Percentiles rank a stretch among this genome's conserved stretches.
These are phyloP conservation scores for Rhagoletis pomonella DNA, from an alignment of 1,140 invertebrate species.

Conservation along the genomic window DNA sequence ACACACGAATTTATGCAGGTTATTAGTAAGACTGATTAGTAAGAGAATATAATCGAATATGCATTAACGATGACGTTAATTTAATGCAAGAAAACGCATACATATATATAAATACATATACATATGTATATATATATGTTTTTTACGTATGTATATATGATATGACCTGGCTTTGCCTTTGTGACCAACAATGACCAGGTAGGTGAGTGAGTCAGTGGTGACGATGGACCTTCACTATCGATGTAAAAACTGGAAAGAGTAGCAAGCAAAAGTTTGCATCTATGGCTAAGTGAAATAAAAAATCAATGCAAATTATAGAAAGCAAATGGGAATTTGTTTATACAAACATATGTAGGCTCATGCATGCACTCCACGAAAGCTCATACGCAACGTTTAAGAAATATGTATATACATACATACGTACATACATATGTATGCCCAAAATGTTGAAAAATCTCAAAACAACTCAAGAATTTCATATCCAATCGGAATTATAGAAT, in stretches of 20 bases:
- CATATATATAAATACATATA: background rate
- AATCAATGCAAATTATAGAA: background rate
- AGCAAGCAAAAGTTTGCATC: slow-evolving; percentile 21
- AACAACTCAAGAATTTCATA: slow-evolving; percentile 15
- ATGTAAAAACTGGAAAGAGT: slow-evolving; percentile 38
- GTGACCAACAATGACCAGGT: background rate
- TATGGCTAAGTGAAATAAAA: background rate
- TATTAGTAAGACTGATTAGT: background rate
- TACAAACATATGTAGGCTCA: background rate
- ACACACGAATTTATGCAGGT: background rate
- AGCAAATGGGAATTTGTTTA: background rate
- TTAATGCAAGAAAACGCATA: background rate
- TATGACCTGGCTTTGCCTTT: background rate
- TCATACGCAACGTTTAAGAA: background rate
- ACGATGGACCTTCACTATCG: background rate
- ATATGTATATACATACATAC: background rate
- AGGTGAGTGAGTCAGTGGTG: slow-evolving; percentile 17
- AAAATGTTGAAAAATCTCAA: slow-evolving; percentile 20
- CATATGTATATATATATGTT: background rate
- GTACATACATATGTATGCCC: background rate
- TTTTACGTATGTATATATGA: background rate
- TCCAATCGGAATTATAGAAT: slow-evolving; percentile 33
- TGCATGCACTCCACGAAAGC: too few relatives aligned
- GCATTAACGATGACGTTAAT: slow-evolving; percentile 7
- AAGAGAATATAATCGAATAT: background rate